A percentile compares a stretch with the other conserved stretches of the same genome.
phyloP scores from a whole-genome alignment of 2,797 vertebrate species.

The Phrynocephalus guinanensis region DNA sequence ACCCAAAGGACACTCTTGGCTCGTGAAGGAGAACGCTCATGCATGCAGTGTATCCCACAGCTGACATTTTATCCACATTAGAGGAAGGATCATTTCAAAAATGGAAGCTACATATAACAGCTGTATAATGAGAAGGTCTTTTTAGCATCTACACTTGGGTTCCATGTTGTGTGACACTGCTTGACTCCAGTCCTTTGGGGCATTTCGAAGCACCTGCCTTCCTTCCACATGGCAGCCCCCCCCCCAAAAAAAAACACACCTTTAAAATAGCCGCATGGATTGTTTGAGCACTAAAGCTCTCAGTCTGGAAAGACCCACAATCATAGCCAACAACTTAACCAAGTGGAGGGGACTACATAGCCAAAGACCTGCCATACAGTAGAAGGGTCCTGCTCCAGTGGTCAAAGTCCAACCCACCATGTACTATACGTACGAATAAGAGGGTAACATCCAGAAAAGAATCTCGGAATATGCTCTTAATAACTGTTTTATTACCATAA shows the following conservation, averaged over 20 bases:
- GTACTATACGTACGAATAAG: too few relatives aligned
- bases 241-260: background rate
- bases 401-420: too few relatives aligned
- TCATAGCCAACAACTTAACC: too few relatives aligned
- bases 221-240: background rate
- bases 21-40: background rate
- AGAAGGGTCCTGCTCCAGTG: too few relatives aligned
- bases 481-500: too few relatives aligned
- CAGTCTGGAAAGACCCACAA: too few relatives aligned
- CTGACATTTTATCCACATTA: background rate
- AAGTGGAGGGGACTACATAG: too few relatives aligned
- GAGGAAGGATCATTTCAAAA: background rate
- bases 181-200: background rate
- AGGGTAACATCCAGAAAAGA: too few relatives aligned
- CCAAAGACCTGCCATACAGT: too few relatives aligned
- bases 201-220: background rate
- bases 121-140: background rate
- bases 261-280: background rate
- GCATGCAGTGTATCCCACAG: background rate
- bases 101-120: background rate
- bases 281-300: too few relatives aligned
- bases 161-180: background rate
- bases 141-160: background rate
- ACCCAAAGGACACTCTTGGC: background rate
- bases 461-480: too few relatives aligned